phyloP scores from a whole-genome alignment of 2,888 invertebrate genomes.

The Drosophila monieri region DNA sequence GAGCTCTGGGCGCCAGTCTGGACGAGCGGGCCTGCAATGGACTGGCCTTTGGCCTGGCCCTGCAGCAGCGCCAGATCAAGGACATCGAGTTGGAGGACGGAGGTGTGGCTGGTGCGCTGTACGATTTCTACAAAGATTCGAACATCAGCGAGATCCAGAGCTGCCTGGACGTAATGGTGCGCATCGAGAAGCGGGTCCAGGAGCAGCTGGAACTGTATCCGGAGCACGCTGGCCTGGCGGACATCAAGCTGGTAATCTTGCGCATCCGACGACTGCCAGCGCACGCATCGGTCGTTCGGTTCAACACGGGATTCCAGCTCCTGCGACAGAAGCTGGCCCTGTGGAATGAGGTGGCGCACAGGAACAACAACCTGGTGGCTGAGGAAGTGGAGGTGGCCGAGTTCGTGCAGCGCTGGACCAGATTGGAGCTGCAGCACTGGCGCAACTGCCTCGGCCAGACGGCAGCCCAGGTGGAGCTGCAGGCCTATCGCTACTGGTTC shows the following conservation, averaged over 20 bases:
- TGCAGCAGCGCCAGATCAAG: slow-evolving; percentile 78
- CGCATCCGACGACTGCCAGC: slow-evolving; percentile 90
- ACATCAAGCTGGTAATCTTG: slow-evolving; percentile 86
- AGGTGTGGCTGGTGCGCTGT: slow-evolving; percentile 41
- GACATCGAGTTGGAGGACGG: slow-evolving; percentile 59
- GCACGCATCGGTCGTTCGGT: slow-evolving; percentile 93
- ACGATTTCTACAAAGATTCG: slow-evolving; percentile 93
- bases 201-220: slow-evolving; percentile 92
- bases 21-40: slow-evolving; percentile 79
- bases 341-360: slow-evolving; percentile 96
- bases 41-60: slow-evolving; percentile 75
- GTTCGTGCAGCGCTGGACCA: slow-evolving; percentile 95
- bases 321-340: slow-evolving; percentile 93
- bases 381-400: slow-evolving; percentile 90
- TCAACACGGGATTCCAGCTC: slow-evolving; percentile 95
- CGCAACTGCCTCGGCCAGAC: slow-evolving; percentile 91
- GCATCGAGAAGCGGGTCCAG: slow-evolving; percentile 86
- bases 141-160: slow-evolving; percentile 91
- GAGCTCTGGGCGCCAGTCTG: slow-evolving; percentile 71
- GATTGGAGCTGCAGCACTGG: slow-evolving; percentile 95
- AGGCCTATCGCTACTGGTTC: slow-evolving; percentile 95
- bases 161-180: slow-evolving; percentile 89
- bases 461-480: slow-evolving; percentile 87
- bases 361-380: slow-evolving; percentile 91
- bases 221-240: slow-evolving; percentile 93